These are phyloP conservation scores for Branchipolynoe longqiensis DNA, from an alignment of 2,888 invertebrate genomes.

Conservation along the genomic window DNA sequence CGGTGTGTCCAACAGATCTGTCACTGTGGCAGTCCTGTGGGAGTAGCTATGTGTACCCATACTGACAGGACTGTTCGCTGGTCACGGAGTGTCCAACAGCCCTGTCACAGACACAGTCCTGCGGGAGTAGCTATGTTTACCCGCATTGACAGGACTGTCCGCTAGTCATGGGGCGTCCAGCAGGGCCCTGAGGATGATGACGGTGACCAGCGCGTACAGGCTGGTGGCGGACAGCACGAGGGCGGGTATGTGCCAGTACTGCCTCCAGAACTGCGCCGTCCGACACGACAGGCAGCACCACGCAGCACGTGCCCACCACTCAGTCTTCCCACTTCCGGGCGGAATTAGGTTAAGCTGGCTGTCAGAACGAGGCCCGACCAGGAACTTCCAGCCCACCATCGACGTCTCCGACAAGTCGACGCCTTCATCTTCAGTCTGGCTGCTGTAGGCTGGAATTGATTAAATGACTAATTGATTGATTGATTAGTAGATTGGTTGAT, in stretches of 20 bases:
- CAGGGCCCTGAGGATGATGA: not conserved
- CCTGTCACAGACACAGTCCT: too few species aligned
- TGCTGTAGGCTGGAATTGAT: not conserved
- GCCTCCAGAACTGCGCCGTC: conserved; percentile 26
- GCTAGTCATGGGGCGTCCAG: not conserved
- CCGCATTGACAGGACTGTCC: too few species aligned
- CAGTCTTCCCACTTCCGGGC: not conserved
- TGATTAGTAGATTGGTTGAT: too few species aligned
- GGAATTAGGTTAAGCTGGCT: conserved; percentile 38
- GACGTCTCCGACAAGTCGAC: conserved; percentile 23
- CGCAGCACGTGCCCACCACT: conserved; percentile 34
- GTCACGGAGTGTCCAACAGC: too few species aligned
- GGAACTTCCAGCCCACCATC: conserved; percentile 16
- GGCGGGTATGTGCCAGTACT: conserved; percentile 12
- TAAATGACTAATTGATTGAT: too few species aligned
- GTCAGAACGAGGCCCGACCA: conserved; percentile 28
- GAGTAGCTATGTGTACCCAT: too few species aligned
- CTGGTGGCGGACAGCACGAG: not conserved
- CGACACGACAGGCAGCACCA: conserved; percentile 49
- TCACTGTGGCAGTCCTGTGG: too few species aligned
- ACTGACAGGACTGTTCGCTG: too few species aligned
- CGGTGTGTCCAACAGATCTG: too few species aligned
- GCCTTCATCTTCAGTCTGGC: not conserved
- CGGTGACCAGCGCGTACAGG: not conserved
- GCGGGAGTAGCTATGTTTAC: too few species aligned